Evolutionary conservation across 1,140 invertebrate genomes (phyloP), one percentile per base, ranked within the genome.

Genomic region (Eumeta japonica): DNA sequence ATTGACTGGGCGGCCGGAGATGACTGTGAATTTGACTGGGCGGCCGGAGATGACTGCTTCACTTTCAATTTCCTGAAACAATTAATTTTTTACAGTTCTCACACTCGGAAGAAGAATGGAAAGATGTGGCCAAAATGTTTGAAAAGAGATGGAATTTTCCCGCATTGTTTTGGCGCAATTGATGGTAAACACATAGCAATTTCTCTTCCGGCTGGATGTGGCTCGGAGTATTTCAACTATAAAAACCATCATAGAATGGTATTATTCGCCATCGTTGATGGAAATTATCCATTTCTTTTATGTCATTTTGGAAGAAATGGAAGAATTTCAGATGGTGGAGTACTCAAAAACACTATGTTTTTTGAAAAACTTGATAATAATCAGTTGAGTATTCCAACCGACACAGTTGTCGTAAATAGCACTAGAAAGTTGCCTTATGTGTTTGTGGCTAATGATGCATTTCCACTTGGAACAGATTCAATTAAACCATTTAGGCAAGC

Each of bases 381-480:
- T 35, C 14, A 28, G n/a, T n/a, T n/a, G n/a, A n/a, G n/a, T n/a
- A n/a, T n/a, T n/a, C n/a, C n/a, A n/a, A n/a, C 18, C 17, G 28
- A 29, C 36, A 19, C 24, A 37, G 13, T 28, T 16, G 27, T 11
- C 16, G 16, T 16, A 36, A 17, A 28, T 35, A n/a, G n/a, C n/a
- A n/a, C n/a, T n/a, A n/a, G n/a, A n/a, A n/a, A n/a, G n/a, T n/a
- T n/a, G n/a, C n/a, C n/a, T n/a, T n/a, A n/a, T n/a, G n/a, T n/a
- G n/a, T n/a, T n/a, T n/a, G n/a, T n/a, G n/a, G n/a, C n/a, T n/a
- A n/a, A n/a, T n/a, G n/a, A n/a, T n/a, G n/a, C n/a, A n/a, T n/a
- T n/a, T n/a, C n/a, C n/a, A n/a, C n/a, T n/a, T n/a, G 15, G 15
- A 13, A 19, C 30, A 37, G 16, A 42, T 36, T 29, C 37, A 16